Base-by-base conservation (phyloP, 1,140 invertebrate species). In the Oedothorax gibbosus region DNA sequence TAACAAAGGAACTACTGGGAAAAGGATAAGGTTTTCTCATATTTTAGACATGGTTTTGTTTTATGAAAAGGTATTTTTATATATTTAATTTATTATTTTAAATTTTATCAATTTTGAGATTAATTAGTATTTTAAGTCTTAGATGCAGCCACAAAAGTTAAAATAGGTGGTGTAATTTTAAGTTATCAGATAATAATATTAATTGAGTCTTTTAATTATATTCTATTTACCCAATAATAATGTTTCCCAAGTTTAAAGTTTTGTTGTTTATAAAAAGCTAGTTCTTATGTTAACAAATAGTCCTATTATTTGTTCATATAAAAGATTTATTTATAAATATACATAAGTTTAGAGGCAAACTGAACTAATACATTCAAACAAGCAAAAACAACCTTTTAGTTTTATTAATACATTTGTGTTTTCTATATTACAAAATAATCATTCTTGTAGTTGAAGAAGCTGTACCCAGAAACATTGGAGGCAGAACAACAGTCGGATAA, bases 31-130 rank as follows among this genome's bases (percentile, higher is more conserved):
- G 35, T 85, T 85, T 71, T 51, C 75, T 11, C 83, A 78, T 78
- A 85, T 78, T 20, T 72, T 85, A 69, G 83, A 85, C 64, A 78
- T 85, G 73, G 64, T 66, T 18, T 20, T 85, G 15, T 85, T 85
- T 53, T 85, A 62, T 78, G 12, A 62, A 54, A 77, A 85, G n/a
- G 83, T 78, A 62, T 50, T n/a, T 83, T 7, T 54, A 35, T 68
- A 35, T 35, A 35, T 5, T 5, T 35, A 35, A 35, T 35, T 35
- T 5, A 35, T 35, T 35, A 35, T 35, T 35, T 35, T 35, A 35
- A 35, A 35, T 35, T 1, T 35, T 35, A 35, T 35, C 35, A 35
- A 35, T 35, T 35, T 35, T 35, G 35, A 35, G 1, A 35, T 35
- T 35, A n/a, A 35, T 35, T 35, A 35, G 5, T 35, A 35, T 35